phyloP scores from a whole-genome alignment of 2,797 vertebrate genomes.

The Sphenodon punctatus region DNA sequence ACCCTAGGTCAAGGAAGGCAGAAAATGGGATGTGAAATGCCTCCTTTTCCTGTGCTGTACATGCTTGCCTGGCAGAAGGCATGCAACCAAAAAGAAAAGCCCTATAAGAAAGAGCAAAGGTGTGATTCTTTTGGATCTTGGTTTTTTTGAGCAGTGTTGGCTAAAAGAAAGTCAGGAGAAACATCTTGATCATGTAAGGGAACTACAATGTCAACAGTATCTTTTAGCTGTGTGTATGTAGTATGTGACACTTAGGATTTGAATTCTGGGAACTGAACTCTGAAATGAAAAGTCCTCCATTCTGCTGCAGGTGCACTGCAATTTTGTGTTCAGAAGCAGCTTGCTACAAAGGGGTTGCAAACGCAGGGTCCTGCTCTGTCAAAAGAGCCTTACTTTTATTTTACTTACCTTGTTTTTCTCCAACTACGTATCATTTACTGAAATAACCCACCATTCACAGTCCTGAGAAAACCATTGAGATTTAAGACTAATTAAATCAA shows the following conservation, averaged over 20 bases:
- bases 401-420: neutral
- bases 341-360: neutral
- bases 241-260: neutral
- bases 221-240: neutral
- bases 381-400: neutral
- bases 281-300: neutral
- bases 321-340: neutral
- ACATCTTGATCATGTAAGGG: neutral
- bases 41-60: neutral
- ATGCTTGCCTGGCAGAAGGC: neutral
- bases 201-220: too few species aligned
- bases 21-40: slow-evolving; percentile 35
- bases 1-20: slow-evolving; percentile 53
- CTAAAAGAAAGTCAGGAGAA: neutral
- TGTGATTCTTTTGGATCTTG: too few species aligned
- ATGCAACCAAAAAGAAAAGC: neutral
- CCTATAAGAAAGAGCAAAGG: neutral
- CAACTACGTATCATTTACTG: too few species aligned
- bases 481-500: too few species aligned
- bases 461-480: too few species aligned
- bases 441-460: neutral
- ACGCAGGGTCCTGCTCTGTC: neutral
- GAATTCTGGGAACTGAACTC: neutral
- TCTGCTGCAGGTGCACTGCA: neutral
- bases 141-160: too few species aligned